Conservation (phyloP, 2,888 invertebrate species). For the Himalopsyche japonica region DNA sequence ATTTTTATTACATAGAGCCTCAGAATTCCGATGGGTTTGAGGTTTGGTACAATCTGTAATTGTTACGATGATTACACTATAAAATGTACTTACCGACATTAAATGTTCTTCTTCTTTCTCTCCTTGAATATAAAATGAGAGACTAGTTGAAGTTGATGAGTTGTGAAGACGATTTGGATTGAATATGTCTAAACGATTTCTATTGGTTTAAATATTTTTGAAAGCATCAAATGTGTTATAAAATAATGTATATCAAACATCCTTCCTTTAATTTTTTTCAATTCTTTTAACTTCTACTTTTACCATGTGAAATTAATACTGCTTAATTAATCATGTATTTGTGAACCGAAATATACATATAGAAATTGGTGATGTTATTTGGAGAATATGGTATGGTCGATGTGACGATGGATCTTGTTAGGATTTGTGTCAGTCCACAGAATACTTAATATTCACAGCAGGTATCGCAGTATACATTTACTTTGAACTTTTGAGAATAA, state of each 20-base stretch:
- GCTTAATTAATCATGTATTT: too few species aligned
- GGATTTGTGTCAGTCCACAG: too few species aligned
- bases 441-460: too few species aligned
- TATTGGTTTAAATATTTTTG: neutral
- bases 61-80: neutral
- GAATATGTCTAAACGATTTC: neutral
- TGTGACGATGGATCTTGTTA: too few species aligned
- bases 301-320: too few species aligned
- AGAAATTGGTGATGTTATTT: too few species aligned
- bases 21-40: neutral
- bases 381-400: too few species aligned
- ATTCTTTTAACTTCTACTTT: too few species aligned
- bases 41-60: neutral
- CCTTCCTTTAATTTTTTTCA: neutral
- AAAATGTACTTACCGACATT: neutral
- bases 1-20: neutral
- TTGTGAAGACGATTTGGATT: neutral
- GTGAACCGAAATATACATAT: too few species aligned
- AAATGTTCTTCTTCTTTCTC: neutral
- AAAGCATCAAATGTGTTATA: neutral
- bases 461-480: too few species aligned
- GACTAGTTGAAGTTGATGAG: neutral
- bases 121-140: neutral
- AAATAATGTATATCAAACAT: neutral
- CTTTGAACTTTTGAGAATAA: too few species aligned